Conservation (phyloP, 2,888 invertebrate species). For the Anthoptus insignis region DNA sequence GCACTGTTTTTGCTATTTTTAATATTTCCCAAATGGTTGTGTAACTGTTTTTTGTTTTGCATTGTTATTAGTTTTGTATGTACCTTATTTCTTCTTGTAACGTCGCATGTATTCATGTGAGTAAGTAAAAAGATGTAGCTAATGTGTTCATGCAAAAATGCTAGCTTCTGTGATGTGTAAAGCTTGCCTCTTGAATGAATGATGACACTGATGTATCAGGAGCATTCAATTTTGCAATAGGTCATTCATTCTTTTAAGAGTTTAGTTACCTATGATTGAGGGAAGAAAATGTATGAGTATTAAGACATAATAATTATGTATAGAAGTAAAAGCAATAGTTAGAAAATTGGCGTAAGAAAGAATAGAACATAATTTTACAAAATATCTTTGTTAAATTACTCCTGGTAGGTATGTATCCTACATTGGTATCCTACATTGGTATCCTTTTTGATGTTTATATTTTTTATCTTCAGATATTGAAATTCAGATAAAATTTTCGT, state of each 20-base stretch:
- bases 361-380: neutral
- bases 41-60: no score
- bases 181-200: constrained; percentile 17
- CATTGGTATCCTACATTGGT: neutral
- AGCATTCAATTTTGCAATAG: neutral
- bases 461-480: neutral
- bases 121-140: neutral
- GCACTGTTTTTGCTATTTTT: no score
- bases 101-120: no score
- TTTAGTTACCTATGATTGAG: neutral
- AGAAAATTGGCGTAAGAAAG: neutral
- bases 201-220: neutral
- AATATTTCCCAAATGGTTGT: no score
- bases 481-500: neutral
- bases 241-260: constrained; percentile 5
- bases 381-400: neutral
- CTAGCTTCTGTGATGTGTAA: constrained; percentile 28
- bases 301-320: no score
- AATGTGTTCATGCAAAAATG: constrained; percentile 1
- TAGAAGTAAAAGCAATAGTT: no score
- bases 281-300: no score
- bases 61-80: no score
- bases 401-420: neutral
- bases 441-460: neutral
- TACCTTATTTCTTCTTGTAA: no score